These are phyloP conservation scores for Apodemia duryi DNA, from an alignment of 2,888 invertebrate genomes.

Conservation along the genomic window DNA sequence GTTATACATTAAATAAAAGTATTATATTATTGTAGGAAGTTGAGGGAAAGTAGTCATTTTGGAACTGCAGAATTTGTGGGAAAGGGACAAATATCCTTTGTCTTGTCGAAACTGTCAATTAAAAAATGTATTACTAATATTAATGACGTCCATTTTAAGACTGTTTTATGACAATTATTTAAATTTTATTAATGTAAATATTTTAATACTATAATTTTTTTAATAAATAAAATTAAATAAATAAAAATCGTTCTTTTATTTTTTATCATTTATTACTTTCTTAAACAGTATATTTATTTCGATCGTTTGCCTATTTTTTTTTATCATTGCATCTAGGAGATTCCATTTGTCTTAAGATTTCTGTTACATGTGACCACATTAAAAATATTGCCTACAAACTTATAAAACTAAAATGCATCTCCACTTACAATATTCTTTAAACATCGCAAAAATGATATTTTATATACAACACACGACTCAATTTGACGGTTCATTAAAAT, in stretches of 20 bases:
- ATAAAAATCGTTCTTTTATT: slow-evolving; percentile 44
- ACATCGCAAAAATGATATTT: slow-evolving; percentile 74
- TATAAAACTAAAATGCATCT: slow-evolving; percentile 78
- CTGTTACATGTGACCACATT: slow-evolving; percentile 70
- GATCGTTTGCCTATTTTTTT: slow-evolving; percentile 77
- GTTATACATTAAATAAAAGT: no score
- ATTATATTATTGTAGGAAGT: no score
- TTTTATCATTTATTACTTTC: slow-evolving; percentile 78
- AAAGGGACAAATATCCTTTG: no score
- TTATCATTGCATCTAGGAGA: slow-evolving; percentile 76
- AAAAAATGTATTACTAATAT: slow-evolving; percentile 2
- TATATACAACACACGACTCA: slow-evolving; percentile 77
- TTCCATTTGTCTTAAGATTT: slow-evolving; percentile 69
- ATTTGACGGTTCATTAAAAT: slow-evolving; percentile 63
- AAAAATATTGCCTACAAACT: slow-evolving; percentile 76
- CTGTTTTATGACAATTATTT: slow-evolving; percentile 8
- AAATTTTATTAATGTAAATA: slow-evolving; percentile 2
- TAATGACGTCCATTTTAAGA: slow-evolving; percentile 10
- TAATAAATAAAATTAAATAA: slow-evolving; percentile 17
- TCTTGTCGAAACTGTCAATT: neutral
- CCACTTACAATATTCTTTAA: slow-evolving; percentile 63
- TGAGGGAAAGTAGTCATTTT: neutral
- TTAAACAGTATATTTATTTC: slow-evolving; percentile 77
- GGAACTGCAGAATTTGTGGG: no score
- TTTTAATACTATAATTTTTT: neutral